Conservation (phyloP, 2,888 invertebrate species). For the Dryomyza anilis region DNA sequence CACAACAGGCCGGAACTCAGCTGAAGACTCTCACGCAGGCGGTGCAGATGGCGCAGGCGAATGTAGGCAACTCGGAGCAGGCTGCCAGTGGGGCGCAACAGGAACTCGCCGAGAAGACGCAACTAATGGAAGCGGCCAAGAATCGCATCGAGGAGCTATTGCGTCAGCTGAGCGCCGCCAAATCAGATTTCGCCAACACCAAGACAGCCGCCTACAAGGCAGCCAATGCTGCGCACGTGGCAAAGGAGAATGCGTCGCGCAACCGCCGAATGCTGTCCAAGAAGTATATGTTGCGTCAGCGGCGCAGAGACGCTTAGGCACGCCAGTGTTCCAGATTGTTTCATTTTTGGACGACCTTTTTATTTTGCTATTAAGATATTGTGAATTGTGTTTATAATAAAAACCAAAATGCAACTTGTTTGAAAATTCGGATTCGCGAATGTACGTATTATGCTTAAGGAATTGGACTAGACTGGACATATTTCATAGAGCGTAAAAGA, state of each 20-base stretch:
- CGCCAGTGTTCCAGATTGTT: too few species aligned
- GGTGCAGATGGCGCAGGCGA: slow-evolving; percentile 64
- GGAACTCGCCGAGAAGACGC: slow-evolving; percentile 71
- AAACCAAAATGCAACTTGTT: too few species aligned
- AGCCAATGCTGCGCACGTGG: slow-evolving; percentile 70
- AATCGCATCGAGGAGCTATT: slow-evolving; percentile 69
- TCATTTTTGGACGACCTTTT: too few species aligned
- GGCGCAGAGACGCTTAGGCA: too few species aligned
- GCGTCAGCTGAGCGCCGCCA: slow-evolving; percentile 68
- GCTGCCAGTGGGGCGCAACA: slow-evolving; percentile 67
- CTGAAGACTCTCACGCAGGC: slow-evolving; percentile 62
- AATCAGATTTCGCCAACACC: slow-evolving; percentile 69
- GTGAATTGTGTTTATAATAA: too few species aligned
- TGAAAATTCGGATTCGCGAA: too few species aligned
- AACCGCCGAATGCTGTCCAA: slow-evolving; percentile 27
- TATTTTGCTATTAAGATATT: too few species aligned
- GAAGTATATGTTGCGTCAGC: slow-evolving; percentile 11
- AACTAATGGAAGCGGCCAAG: slow-evolving; percentile 71
- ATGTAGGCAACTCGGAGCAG: slow-evolving; percentile 68
- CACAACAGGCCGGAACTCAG: slow-evolving; percentile 67
- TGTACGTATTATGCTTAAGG: too few species aligned
- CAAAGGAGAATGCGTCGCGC: slow-evolving; percentile 60
- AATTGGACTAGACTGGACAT: too few species aligned
- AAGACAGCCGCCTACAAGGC: slow-evolving; percentile 73
- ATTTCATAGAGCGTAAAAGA: too few species aligned